Conservation (phyloP, 2,888 invertebrate genomes). For the Noctua janthe region DNA sequence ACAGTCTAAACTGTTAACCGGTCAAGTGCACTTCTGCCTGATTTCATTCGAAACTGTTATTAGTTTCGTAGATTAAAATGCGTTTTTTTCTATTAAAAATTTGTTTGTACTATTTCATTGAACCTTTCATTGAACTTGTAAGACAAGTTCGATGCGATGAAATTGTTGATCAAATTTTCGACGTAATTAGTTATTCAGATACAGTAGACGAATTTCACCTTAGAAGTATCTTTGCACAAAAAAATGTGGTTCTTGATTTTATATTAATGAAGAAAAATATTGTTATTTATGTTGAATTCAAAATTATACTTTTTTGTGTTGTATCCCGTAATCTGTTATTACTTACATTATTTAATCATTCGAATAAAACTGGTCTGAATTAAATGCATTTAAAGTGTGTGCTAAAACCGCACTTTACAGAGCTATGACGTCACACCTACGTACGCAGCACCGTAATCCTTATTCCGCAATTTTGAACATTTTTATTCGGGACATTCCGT, state of each 20-base stretch:
- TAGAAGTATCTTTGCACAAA: not conserved
- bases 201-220: not conserved
- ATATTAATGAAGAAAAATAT: not conserved
- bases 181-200: not conserved
- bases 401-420: not conserved
- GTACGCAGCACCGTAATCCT: conserved; percentile 17
- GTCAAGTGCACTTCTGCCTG: not conserved
- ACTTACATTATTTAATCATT: not conserved
- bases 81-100: not conserved
- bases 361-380: not conserved
- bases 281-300: not conserved
- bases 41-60: not conserved
- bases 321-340: not conserved
- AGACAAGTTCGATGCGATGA: no score
- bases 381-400: not conserved
- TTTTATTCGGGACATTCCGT: conserved; percentile 47
- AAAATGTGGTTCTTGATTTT: not conserved
- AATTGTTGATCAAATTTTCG: not conserved
- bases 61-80: not conserved
- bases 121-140: no score
- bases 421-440: conserved; percentile 25
- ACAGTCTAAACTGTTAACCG: not conserved
- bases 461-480: conserved; percentile 35
- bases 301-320: not conserved
- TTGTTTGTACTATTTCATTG: no score